These are phyloP conservation scores for Acanthopleura granulata DNA, from an alignment of 2,888 invertebrate genomes.

Conservation along the genomic window DNA sequence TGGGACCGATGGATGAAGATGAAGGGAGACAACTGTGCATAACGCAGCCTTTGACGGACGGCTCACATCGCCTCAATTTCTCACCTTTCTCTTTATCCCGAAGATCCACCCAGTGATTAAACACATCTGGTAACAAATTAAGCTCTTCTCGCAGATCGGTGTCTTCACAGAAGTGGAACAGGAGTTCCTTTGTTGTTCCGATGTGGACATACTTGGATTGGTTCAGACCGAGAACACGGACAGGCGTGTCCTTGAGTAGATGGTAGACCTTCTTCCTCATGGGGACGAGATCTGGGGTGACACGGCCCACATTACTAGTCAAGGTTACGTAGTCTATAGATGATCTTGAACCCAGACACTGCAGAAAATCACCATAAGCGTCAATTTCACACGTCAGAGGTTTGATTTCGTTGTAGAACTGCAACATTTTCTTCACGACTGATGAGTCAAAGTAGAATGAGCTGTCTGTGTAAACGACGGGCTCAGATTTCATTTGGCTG, in stretches of 20 bases:
- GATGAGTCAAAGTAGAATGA: constrained; percentile 69
- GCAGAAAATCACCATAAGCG: constrained; percentile 72
- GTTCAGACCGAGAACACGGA: constrained; percentile 66
- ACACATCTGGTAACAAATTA: constrained; percentile 50
- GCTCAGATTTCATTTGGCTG: constrained; percentile 27
- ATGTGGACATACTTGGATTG: constrained; percentile 70
- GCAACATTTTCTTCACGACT: constrained; percentile 61
- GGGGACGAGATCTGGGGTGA: constrained; percentile 49
- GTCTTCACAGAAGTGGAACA: constrained; percentile 61
- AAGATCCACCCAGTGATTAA: constrained; percentile 45
- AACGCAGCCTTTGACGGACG: constrained; percentile 48
- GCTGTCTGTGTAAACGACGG: constrained; percentile 70
- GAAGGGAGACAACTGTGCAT: constrained; percentile 61
- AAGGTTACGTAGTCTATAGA: constrained; percentile 59
- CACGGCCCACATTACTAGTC: constrained; percentile 55
- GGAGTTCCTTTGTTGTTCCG: constrained; percentile 69
- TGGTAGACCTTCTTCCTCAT: constrained; percentile 60
- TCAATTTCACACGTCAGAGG: constrained; percentile 70
- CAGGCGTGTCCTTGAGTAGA: constrained; percentile 52
- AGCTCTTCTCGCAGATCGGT: constrained; percentile 47
- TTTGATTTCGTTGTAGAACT: constrained; percentile 56
- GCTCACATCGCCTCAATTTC: background rate
- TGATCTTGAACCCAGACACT: constrained; percentile 65
- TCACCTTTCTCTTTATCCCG: background rate
- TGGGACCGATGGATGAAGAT: constrained; percentile 39